These are phyloP conservation scores for Lasioglossum zephyrum DNA, from an alignment of 2,888 invertebrate genomes.

Conservation along the genomic window DNA sequence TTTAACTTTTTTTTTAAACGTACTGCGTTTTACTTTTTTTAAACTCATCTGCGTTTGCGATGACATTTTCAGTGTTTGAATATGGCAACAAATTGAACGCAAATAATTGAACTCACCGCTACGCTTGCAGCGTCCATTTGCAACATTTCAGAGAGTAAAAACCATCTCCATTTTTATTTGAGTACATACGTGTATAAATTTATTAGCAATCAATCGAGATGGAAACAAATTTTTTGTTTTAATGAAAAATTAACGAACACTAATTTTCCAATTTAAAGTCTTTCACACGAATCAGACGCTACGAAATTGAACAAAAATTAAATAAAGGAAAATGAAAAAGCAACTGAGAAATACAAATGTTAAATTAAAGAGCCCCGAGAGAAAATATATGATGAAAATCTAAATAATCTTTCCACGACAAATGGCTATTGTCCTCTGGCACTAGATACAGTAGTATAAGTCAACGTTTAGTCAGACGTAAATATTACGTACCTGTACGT, in stretches of 20 bases:
- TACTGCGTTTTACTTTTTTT: too few species aligned
- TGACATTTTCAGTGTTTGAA: conserved; percentile 12
- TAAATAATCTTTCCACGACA: not conserved
- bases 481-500: too few species aligned
- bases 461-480: conserved; percentile 33
- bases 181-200: not conserved
- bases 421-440: not conserved
- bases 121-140: not conserved
- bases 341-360: not conserved
- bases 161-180: not conserved
- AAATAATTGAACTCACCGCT: conserved; percentile 16
- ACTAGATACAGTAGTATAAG: conserved; percentile 45
- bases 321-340: not conserved
- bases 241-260: not conserved
- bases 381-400: not conserved
- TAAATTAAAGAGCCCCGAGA: not conserved
- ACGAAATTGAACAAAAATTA: not conserved
- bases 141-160: not conserved
- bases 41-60: not conserved
- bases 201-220: not conserved
- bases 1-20: not conserved
- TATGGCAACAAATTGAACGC: conserved; percentile 16
- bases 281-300: not conserved
- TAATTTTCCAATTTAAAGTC: not conserved
- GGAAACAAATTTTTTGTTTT: not conserved